These are phyloP conservation scores for Lissonota sp. DNA, from an alignment of 2,888 invertebrate species.

Conservation along the genomic window DNA sequence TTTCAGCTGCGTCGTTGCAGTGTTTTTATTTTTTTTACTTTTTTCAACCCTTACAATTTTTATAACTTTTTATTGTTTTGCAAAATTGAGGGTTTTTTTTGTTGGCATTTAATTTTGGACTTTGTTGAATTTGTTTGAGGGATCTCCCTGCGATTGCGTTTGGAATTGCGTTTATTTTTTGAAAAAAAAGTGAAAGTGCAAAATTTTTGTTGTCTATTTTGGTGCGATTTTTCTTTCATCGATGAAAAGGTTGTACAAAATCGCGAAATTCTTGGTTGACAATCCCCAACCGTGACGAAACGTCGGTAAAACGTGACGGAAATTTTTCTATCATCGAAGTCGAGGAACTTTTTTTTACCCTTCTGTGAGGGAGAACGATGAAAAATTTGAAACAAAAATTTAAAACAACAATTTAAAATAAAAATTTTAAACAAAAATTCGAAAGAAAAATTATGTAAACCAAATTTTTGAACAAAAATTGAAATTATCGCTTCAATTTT, in stretches of 20 bases:
- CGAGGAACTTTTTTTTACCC: slow-evolving; percentile 15
- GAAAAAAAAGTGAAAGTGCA: too few relatives aligned
- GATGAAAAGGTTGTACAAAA: too few relatives aligned
- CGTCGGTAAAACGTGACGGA: slow-evolving; percentile 45
- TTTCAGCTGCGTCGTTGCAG: slow-evolving; percentile 45
- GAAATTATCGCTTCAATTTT: slow-evolving; percentile 29
- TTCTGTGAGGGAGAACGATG: neutral
- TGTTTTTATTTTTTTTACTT: slow-evolving; percentile 14
- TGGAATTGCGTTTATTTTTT: too few relatives aligned
- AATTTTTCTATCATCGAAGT: slow-evolving; percentile 9
- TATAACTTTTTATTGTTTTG: neutral
- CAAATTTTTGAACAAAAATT: neutral
- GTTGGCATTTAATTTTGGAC: too few relatives aligned
- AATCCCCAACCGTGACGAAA: slow-evolving; percentile 25
- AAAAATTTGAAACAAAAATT: neutral
- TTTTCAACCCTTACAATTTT: neutral
- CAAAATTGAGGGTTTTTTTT: too few relatives aligned
- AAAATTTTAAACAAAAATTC: neutral
- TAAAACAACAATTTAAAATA: slow-evolving; percentile 6
- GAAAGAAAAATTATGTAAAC: neutral
- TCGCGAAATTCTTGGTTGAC: slow-evolving; percentile 35
- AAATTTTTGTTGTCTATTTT: too few relatives aligned
- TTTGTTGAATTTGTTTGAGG: too few relatives aligned
- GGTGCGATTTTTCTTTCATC: too few relatives aligned
- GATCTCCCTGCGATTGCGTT: too few relatives aligned